Evolutionary conservation across 2,888 invertebrate genomes (phyloP).

Genomic region (Drosophila nigricruria): DNA sequence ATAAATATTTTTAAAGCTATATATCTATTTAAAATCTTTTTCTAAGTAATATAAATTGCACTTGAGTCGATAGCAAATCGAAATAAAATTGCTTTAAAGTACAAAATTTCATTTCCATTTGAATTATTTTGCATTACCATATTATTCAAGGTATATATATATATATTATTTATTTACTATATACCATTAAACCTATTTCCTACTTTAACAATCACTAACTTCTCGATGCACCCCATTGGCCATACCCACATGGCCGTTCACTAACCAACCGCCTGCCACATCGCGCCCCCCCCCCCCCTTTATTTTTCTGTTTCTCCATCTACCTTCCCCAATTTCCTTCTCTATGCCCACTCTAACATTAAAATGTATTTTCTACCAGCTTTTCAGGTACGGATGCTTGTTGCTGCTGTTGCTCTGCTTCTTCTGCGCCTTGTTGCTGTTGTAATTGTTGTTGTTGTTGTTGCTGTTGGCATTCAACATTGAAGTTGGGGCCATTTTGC

Average conservation of each 20-base stretch:
- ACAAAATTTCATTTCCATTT: no score
- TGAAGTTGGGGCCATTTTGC: slow-evolving; percentile 73
- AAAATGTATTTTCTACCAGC: slow-evolving; percentile 50
- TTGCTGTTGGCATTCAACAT: slow-evolving; percentile 45
- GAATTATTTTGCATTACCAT: no score
- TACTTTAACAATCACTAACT: slow-evolving; percentile 15
- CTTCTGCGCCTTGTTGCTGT: slow-evolving; percentile 31
- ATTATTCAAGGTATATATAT: no score
- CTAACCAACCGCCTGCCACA: background rate
- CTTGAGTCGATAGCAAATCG: no score
- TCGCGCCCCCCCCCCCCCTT: background rate
- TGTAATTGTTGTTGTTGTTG: slow-evolving; percentile 64
- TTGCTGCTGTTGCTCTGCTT: slow-evolving; percentile 46
- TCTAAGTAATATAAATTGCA: no score
- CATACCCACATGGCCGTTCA: slow-evolving; percentile 36
- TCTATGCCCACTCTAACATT: slow-evolving; percentile 5
- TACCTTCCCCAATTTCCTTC: slow-evolving; percentile 5
- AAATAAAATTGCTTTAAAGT: no score
- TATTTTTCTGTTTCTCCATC: background rate
- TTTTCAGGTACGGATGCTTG: slow-evolving; percentile 74
- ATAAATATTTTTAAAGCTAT: no score
- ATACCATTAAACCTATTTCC: no score
- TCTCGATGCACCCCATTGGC: slow-evolving; percentile 40
- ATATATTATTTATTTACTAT: no score
- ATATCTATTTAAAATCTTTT: no score